Evolutionary conservation across 1,140 invertebrate genomes (phyloP), one percentile per base, ranked within the genome.

Genomic region (Rhysida immarginata): DNA sequence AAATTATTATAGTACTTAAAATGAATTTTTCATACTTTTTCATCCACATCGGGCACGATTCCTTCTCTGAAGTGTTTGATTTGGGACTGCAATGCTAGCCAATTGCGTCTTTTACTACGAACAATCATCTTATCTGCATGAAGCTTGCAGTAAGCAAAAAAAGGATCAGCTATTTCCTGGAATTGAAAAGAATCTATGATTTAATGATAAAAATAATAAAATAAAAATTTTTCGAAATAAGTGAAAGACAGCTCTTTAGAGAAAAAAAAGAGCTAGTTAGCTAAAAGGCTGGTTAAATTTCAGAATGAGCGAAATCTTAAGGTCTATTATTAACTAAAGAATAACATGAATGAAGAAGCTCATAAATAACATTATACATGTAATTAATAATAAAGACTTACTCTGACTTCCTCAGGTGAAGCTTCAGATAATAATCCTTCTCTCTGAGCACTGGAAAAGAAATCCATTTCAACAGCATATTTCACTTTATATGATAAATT

Each of bases 101-200:
- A 96, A 69, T 94, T 94, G 1, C 87, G 75, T 66, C 85, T 25
- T 53, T 59, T 60, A 50, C 43, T 62, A 62, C 62, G 66, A 25
- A 66, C 63, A 16, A 62, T 60, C 48, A 65, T 62, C 50, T 87
- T 88, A 63, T 91, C 87, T 0, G 87, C 88, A 70, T 93, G 87
- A 24, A 93, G 74, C 71, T 90, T 90, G 67, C 94, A 98, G 66
- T 96, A 91, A 0, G 92, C 93, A 71, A 93, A 96, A 69, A 95
- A 96, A 0, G 93, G 92, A 76, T 98, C 93, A 0, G 92, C 91
- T 63, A 94, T 89, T 64, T 95, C 88, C 16, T 74, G 55, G 16
- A 46, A 20, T 41, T 35, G 16, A 35, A 8, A 5, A 35, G 5
- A 35, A 35, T 35, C 16, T 35, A 5, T 35, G 5, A 35, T 35